These are phyloP conservation scores for Eleutherodactylus coqui DNA, from an alignment of 2,797 vertebrate species.

Conservation along the genomic window DNA sequence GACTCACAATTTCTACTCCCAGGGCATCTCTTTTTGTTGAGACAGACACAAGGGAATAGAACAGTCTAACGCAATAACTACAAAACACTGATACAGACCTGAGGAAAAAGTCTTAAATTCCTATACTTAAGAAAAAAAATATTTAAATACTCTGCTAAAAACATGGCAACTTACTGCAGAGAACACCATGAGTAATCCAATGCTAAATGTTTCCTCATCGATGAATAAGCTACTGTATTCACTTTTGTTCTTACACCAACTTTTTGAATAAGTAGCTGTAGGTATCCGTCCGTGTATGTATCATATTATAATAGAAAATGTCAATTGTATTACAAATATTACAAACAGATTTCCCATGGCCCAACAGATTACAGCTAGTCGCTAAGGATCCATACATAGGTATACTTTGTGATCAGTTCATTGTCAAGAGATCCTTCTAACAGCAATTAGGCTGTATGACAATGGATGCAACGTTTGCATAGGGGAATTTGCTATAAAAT, in stretches of 20 bases:
- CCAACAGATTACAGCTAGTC: no score
- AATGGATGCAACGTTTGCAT: no score
- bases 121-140: background rate
- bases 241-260: background rate
- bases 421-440: no score
- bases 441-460: no score
- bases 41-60: slow-evolving; percentile 67
- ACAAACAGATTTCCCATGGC: no score
- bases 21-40: slow-evolving; percentile 77
- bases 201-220: background rate
- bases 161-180: background rate
- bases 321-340: no score
- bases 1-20: slow-evolving; percentile 78
- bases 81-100: background rate
- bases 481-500: no score
- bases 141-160: background rate
- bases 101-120: background rate
- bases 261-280: background rate
- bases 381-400: no score
- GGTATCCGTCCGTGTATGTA: no score
- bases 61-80: background rate
- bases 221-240: background rate
- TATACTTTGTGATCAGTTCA: no score
- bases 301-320: no score
- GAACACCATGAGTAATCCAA: background rate